Conservation (phyloP, 2,888 invertebrate genomes). For the Hipparchia semele region DNA sequence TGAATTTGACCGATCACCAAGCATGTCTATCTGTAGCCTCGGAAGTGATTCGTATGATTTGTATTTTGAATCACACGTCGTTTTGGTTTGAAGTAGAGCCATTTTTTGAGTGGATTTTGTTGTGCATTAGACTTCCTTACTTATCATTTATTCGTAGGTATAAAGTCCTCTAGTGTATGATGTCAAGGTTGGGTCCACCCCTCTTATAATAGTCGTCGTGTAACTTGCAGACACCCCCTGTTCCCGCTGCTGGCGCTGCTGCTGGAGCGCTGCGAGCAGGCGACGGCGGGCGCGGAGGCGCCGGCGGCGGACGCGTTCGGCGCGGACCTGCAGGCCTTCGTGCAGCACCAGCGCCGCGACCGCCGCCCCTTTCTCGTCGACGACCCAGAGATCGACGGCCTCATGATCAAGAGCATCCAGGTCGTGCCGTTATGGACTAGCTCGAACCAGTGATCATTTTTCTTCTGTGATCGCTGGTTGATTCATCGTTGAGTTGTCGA, state of each 20-base stretch:
- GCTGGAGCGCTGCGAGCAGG: constrained; percentile 98
- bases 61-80: no score
- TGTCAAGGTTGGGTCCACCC: background rate
- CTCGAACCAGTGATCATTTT: no score
- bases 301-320: constrained; percentile 93
- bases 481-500: no score
- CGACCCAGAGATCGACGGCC: constrained; percentile 97
- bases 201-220: background rate
- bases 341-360: constrained; percentile 94
- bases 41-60: no score
- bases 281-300: constrained; percentile 95
- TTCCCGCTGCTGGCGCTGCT: constrained; percentile 96
- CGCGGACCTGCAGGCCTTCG: constrained; percentile 94
- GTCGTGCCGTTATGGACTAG: constrained; percentile 41
- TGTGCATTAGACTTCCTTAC: no score
- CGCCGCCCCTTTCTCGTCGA: constrained; percentile 93
- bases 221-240: constrained; percentile 90
- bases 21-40: no score
- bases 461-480: no score
- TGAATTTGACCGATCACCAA: no score
- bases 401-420: constrained; percentile 84
- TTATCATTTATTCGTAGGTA: no score
- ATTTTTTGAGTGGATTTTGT: no score
- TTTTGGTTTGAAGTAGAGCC: no score
- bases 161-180: background rate